Percentiles rank a stretch among this genome's conserved stretches.
Evolutionary conservation across 1,140 invertebrate species (phyloP).

Genomic region (Drosophila mojavensis): DNA sequence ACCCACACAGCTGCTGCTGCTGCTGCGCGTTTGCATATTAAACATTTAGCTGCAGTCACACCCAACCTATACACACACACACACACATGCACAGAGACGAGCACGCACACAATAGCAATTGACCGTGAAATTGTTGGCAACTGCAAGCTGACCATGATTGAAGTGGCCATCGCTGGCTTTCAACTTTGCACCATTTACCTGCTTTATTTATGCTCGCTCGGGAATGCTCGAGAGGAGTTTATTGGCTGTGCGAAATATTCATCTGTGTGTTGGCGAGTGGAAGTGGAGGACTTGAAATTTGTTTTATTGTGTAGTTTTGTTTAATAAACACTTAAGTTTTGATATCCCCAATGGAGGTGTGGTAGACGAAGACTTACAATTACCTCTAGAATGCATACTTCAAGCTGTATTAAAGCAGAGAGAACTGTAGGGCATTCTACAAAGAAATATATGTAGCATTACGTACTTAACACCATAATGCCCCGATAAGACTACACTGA

Average conservation of each 20-base stretch:
- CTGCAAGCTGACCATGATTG: constrained; percentile 32
- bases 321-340: no score
- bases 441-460: no score
- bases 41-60: constrained; percentile 41
- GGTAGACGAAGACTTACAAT: no score
- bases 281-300: no score
- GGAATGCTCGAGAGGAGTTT: neutral
- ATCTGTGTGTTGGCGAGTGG: no score
- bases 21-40: constrained; percentile 29
- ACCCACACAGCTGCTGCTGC: neutral
- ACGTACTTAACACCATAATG: no score
- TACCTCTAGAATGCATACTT: no score
- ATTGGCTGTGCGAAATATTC: neutral
- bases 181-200: constrained; percentile 25
- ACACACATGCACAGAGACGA: constrained; percentile 1
- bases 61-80: neutral
- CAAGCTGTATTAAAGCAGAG: no score
- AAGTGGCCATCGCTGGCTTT: constrained; percentile 30
- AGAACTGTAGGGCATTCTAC: no score
- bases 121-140: constrained; percentile 45
- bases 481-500: no score
- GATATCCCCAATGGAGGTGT: no score
- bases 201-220: neutral
- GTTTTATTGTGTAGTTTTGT: no score
- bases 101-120: constrained; percentile 9